A percentile compares a stretch with the other conserved stretches of the same genome.
Conservation (phyloP, 2,797 vertebrate species). For the Trematomus bernacchii region DNA sequence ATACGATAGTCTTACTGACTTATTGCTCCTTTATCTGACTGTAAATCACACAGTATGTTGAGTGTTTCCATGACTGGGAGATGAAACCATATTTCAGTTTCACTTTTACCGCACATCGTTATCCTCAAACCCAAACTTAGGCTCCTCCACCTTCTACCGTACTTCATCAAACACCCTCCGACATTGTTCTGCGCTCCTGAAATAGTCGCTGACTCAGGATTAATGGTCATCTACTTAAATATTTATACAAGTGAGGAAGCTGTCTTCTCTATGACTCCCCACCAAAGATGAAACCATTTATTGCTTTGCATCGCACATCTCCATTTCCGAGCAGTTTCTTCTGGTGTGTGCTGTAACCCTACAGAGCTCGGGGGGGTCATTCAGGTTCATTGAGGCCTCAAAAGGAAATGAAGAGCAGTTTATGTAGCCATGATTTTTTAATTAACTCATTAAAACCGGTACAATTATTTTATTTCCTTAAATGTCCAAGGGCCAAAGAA, state of each 20-base stretch:
- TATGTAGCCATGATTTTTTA: slow-evolving; percentile 23
- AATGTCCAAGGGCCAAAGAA: background rate
- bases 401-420: slow-evolving; percentile 28
- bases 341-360: slow-evolving; percentile 1
- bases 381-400: background rate
- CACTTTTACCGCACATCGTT: background rate
- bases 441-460: slow-evolving; percentile 23
- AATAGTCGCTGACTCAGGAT: slow-evolving; percentile 78
- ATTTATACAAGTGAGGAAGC: slow-evolving; percentile 75
- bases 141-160: slow-evolving; percentile 8
- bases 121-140: slow-evolving; percentile 2
- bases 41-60: background rate
- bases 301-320: slow-evolving; percentile 39
- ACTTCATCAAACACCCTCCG: slow-evolving; percentile 29
- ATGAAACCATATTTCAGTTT: background rate
- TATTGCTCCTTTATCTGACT: too few species aligned
- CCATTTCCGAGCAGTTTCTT: slow-evolving; percentile 30
- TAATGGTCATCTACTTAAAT: slow-evolving; percentile 78
- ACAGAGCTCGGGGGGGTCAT: background rate
- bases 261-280: slow-evolving; percentile 61
- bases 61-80: background rate
- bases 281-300: slow-evolving; percentile 61
- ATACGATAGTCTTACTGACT: too few species aligned
- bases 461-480: slow-evolving; percentile 10
- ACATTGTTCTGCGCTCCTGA: slow-evolving; percentile 52